Percentiles rank a stretch among this genome's conserved stretches.
Conservation (phyloP, 2,797 vertebrate genomes). For the Danio choprae region DNA sequence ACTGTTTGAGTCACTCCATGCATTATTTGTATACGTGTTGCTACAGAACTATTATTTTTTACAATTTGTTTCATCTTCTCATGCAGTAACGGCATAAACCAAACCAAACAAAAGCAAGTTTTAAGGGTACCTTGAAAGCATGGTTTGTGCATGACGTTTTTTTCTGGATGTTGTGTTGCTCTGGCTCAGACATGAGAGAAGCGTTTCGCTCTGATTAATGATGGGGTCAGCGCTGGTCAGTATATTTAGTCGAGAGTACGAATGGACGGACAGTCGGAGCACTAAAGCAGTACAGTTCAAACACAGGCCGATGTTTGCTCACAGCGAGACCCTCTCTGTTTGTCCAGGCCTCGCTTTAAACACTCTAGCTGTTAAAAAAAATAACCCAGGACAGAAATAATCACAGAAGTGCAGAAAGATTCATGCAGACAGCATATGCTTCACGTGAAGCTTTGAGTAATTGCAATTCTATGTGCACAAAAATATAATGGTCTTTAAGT, state of each 20-base stretch:
- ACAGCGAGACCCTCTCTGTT: conserved; percentile 77
- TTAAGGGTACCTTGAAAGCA: background rate
- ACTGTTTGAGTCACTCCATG: too few species aligned
- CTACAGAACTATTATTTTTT: too few species aligned
- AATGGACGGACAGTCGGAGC: conserved; percentile 45
- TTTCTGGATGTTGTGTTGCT: background rate
- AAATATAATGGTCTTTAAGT: too few species aligned
- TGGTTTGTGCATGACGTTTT: background rate
- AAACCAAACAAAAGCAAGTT: background rate
- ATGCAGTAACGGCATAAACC: too few species aligned
- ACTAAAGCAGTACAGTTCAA: conserved; percentile 79
- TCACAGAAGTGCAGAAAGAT: conserved; percentile 62
- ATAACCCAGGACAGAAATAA: conserved; percentile 23
- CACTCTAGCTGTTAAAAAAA: conserved; percentile 22
- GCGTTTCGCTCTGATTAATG: conserved; percentile 76
- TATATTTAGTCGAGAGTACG: conserved; percentile 74
- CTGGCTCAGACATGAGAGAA: conserved; percentile 64
- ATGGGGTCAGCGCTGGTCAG: conserved; percentile 70
- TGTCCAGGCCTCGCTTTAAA: conserved; percentile 67
- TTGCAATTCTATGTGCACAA: too few species aligned
- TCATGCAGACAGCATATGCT: conserved; percentile 5
- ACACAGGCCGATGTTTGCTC: conserved; percentile 78
- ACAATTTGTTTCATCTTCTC: too few species aligned
- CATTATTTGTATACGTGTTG: too few species aligned
- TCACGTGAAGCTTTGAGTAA: background rate